Base-by-base conservation (phyloP, 2,888 invertebrate species). In the Idaea straminata region DNA sequence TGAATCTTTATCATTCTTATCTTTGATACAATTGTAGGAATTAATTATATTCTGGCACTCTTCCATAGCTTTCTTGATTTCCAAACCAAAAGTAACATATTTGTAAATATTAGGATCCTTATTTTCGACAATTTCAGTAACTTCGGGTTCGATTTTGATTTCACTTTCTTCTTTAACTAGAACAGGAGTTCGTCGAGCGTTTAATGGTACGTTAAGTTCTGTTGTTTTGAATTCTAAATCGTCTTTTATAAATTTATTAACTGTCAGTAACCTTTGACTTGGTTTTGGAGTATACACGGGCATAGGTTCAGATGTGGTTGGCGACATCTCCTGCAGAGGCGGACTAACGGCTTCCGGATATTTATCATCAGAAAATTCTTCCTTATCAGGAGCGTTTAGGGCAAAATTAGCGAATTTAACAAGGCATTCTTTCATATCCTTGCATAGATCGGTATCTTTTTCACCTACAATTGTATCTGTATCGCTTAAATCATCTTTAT, bases 21-120 rank as follows among this genome's bases (percentile, higher is more conserved):
- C 81, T 10, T 84, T 85, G 63, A 84, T 83, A 69, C 80, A 84
- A 69, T 88, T 89, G 34, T 89, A 91, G 0, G 91, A 88, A 61
- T 90, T 89, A 3, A 92, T 92, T 25, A 92, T 90, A 71, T 90
- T 89, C 76, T 92, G 91, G 68, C 92, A 91, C 59, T 92, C 91
- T 65, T 92, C 92, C 89, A 92, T 91, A 0, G 91, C 91, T 69
- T 89, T 91, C 67, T 91, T 92, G 5, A 92, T 89, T 77, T 92
- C 91, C 35, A 91, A 57, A 0, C 92, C 91, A 35, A 91, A 91
- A 0, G 87, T 87, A 0, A 91, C 88, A 57, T 91, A 91, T 38
- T 91, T 92, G 59, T 87, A 87, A 0, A 89, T 80, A 60, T 85
- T 87, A 0, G 85, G 82, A 38, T 91, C 90, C 68, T 86, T 88